Conservation (phyloP, 1,140 invertebrate genomes). For the Drosophila neocordata region DNA sequence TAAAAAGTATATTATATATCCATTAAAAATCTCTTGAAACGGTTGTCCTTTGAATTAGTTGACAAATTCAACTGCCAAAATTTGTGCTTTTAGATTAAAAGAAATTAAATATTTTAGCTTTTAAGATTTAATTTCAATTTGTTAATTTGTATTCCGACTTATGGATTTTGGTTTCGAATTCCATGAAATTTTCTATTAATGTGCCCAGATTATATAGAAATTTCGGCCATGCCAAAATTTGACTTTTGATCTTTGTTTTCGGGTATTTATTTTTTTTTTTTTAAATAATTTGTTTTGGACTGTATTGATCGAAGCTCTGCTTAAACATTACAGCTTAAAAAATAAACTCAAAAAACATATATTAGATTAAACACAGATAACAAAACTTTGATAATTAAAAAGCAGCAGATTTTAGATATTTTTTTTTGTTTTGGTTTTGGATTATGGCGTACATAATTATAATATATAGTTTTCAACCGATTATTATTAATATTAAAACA, state of each 20-base stretch:
- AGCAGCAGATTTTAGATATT: slow-evolving; percentile 28
- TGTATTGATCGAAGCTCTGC: slow-evolving; percentile 76
- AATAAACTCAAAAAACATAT: slow-evolving; percentile 58
- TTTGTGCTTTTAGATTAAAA: too few relatives aligned
- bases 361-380: slow-evolving; percentile 10
- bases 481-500: slow-evolving; percentile 34
- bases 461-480: slow-evolving; percentile 7
- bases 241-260: slow-evolving; percentile 38
- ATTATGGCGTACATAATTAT: slow-evolving; percentile 1
- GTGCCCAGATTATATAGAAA: background rate
- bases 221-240: background rate
- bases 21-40: too few relatives aligned
- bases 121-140: too few relatives aligned
- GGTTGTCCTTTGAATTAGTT: too few relatives aligned
- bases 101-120: too few relatives aligned
- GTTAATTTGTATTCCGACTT: too few relatives aligned
- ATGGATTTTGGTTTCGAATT: too few relatives aligned
- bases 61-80: too few relatives aligned
- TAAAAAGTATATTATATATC: too few relatives aligned
- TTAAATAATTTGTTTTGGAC: slow-evolving; percentile 60
- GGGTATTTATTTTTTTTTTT: slow-evolving; percentile 48
- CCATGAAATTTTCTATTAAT: too few relatives aligned
- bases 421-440: slow-evolving; percentile 8
- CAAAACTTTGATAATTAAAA: slow-evolving; percentile 13
- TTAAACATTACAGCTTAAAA: slow-evolving; percentile 79